These are phyloP conservation scores for Mastigias papua DNA, from an alignment of 30 jellyfish, hydroid and myxozoan genomes.

Conservation along the genomic window DNA sequence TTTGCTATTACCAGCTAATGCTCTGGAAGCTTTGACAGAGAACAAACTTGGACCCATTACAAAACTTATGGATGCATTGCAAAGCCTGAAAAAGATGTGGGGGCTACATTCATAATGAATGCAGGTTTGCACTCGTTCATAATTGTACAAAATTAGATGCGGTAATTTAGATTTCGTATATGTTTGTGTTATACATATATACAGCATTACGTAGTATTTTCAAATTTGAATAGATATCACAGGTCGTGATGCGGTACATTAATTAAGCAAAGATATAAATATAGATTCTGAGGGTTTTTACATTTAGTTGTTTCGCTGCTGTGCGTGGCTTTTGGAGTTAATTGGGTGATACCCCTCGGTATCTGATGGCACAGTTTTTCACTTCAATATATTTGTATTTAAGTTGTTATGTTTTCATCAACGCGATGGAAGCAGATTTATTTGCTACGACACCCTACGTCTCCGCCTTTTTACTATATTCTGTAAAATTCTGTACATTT, in stretches of 20 bases:
- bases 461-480: no score
- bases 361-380: neutral
- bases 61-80: slow-evolving; percentile 91
- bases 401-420: neutral
- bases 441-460: no score
- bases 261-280: neutral
- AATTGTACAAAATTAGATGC: slow-evolving; percentile 48
- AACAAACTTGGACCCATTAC: slow-evolving; percentile 98
- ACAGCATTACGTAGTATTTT: neutral
- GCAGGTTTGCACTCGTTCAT: neutral
- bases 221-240: neutral
- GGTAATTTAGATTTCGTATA: slow-evolving; percentile 25
- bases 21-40: slow-evolving; percentile 96
- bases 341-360: neutral
- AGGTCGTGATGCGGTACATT: neutral
- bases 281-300: slow-evolving; percentile 4
- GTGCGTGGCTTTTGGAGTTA: neutral
- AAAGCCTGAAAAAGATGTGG: slow-evolving; percentile 97
- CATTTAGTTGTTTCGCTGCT: neutral
- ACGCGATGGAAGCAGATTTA: neutral
- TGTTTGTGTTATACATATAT: slow-evolving; percentile 14
- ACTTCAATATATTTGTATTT: neutral
- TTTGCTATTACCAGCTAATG: slow-evolving; percentile 86
- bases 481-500: no score
- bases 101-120: slow-evolving; percentile 72